Conservation (phyloP, 2,797 vertebrate species). For the Gastrophryne carolinensis region DNA sequence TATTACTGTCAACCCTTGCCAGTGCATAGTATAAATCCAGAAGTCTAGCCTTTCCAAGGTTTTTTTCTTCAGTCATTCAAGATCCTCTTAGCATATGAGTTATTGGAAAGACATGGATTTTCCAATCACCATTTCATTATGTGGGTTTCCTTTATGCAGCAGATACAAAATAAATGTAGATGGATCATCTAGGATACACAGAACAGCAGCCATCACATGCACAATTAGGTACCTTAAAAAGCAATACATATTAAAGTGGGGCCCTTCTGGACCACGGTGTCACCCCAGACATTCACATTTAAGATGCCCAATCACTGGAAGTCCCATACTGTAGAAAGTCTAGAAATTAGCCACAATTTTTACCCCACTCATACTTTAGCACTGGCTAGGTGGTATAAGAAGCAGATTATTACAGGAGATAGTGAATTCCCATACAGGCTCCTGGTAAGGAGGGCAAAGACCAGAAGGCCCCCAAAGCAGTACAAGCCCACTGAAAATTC, state of each 20-base stretch:
- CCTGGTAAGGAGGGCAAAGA: no score
- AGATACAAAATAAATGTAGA: conserved; percentile 7
- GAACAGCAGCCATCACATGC: not conserved
- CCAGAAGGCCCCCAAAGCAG: no score
- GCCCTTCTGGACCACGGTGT: no score
- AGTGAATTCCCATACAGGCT: no score
- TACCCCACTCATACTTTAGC: no score
- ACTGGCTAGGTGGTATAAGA: no score
- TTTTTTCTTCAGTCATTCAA: conserved; percentile 39
- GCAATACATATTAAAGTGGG: not conserved
- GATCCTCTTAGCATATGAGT: conserved; percentile 28
- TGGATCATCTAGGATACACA: not conserved
- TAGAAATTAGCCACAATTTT: no score
- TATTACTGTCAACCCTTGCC: conserved; percentile 46
- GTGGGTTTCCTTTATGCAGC: conserved; percentile 18
- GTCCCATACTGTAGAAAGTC: no score
- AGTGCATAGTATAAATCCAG: conserved; percentile 42
- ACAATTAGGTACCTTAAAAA: not conserved
- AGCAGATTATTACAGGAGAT: no score
- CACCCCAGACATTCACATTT: no score
- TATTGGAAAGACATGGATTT: conserved; percentile 34
- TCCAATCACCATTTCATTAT: conserved; percentile 35
- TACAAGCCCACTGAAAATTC: no score
- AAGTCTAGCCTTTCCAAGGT: conserved; percentile 26
- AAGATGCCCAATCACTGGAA: no score